Evolutionary conservation across 2,797 vertebrate species (phyloP).

Genomic region (Neostethus bicornis): DNA sequence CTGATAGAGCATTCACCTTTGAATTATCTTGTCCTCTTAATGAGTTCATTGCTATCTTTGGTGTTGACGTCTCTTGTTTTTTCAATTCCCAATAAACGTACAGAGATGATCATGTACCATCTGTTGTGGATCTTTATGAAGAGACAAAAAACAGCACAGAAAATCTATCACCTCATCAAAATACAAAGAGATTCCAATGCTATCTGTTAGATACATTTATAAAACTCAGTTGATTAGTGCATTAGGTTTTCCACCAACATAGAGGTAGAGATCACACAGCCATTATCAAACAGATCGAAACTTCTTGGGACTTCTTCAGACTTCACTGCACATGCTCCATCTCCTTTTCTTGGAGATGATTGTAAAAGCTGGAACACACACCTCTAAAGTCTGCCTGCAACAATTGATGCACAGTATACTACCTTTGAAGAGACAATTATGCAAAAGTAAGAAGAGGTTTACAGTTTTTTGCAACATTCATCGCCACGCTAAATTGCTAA

Average conservation of each 20-base stretch:
- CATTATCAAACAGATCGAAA: constrained; percentile 34
- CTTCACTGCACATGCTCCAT: constrained; percentile 47
- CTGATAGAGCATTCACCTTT: constrained; percentile 12
- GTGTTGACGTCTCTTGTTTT: constrained; percentile 41
- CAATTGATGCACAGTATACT: constrained; percentile 67
- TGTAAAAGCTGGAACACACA: constrained; percentile 72
- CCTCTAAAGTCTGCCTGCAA: constrained; percentile 66
- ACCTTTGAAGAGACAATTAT: constrained; percentile 63
- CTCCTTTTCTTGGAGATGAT: constrained; percentile 37
- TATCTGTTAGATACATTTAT: constrained; percentile 20
- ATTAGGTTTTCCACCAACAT: constrained; percentile 52
- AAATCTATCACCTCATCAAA: neutral
- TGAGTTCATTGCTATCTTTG: constrained; percentile 17
- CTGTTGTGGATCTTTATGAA: constrained; percentile 12
- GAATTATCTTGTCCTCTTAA: constrained; percentile 13
- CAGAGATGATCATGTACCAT: constrained; percentile 37
- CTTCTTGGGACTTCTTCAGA: constrained; percentile 51
- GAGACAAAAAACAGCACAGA: constrained; percentile 4
- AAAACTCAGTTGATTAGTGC: constrained; percentile 5
- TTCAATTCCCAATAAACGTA: constrained; percentile 26
- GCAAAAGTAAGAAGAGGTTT: constrained; percentile 51
- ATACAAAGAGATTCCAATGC: neutral
- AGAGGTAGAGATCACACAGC: constrained; percentile 40
- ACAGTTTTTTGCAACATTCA: too few species aligned
- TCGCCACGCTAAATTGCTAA: too few species aligned